Evolutionary conservation across 2,113 vertebrate genomes (phyloP), one percentile per base, ranked within the genome.

Genomic region (Noctilio leporinus): DNA sequence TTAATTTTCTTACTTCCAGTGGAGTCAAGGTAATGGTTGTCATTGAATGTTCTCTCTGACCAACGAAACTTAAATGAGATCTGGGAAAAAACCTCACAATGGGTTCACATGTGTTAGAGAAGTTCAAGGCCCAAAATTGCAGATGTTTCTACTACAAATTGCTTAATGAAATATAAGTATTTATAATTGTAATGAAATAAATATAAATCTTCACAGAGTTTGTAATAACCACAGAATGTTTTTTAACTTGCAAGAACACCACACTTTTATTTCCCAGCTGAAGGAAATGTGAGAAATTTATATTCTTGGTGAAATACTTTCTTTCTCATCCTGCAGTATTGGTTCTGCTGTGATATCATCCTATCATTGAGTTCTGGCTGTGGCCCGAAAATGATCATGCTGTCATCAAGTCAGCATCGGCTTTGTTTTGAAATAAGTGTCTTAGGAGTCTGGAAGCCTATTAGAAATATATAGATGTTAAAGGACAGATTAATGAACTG

Each of bases 381-480:
- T 73, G 85, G 86, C 82, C 90, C 30, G 76, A 35, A 95, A 70
- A 76, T 96, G 78, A 59, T 43, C 47, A 22, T 62, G 40, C 14
- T 84, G 12, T 59, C 30, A 81, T 90, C 47, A 92, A 26, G 30
- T 86, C 45, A 26, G 65, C 40, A 45, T 95, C 64, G 90, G 67
- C 57, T 91, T 92, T 82, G 77, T 87, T 94, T 77, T 93, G 92
- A 93, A 96, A 89, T 80, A 78, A 87, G 45, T 88, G 22, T 75
- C 24, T 62, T 95, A 70, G 84, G 80, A 92, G 57, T 20, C 28
- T 22, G 33, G 78, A 55, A 94, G 8, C 35, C 51, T 77, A 33
- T 28, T 86, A 80, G 78, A 93, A 73, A 62, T 30, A 77, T 5
- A 55, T 6, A 51, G 49, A 43, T 70, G 73, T 93, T 57, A 75